Base-by-base conservation (phyloP, 2,797 vertebrate genomes). In the Gymnoscopelus braueri region DNA sequence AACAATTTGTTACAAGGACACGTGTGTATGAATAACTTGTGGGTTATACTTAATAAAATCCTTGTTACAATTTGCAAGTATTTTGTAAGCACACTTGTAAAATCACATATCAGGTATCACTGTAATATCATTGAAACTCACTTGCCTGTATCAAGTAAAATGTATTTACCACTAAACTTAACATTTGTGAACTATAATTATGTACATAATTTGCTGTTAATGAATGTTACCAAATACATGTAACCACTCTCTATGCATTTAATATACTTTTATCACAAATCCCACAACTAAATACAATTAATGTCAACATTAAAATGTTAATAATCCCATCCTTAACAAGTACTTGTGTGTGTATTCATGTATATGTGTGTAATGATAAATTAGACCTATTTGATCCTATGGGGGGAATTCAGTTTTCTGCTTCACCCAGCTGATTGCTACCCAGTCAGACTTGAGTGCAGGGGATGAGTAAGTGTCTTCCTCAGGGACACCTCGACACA, bases 111-210 rank as follows among this genome's bases (percentile, higher is more conserved):
- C 19, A 19, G 19, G 19, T 19, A 29, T 29, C 26, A 60, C 62
- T 65, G 26, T 60, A 60, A 77, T 72, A 69, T 72, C 49, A 71
- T 64, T 78, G 69, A 23, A 73, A 65, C 65, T 69, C 58, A 74
- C 61, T 78, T 67, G 58, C 56, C 51, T 55, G 48, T 44, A 74
- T 66, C 62, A 74, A 62, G 67, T 74, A 78, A 73, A 73, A 60
- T 73, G 51, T 57, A 74, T 56, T 50, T 77, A 69, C 19, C 13
- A 52, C 54, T 58, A 73, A 60, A 60, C 59, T 55, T 70, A 57
- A 70, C 54, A 48, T 66, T 14, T 47, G 19, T 74, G 39, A 69
- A 44, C 23, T 55, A 63, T 70, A 63, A 56, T 76, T 60, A 69
- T 29, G 50, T 71, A 66, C 57, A 71, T 76, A 61, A 63, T 58